A percentile compares a stretch with the other conserved stretches of the same genome.
These are phyloP conservation scores for Pungitius pungitius DNA, from an alignment of 2,113 vertebrate genomes.

Conservation along the genomic window DNA sequence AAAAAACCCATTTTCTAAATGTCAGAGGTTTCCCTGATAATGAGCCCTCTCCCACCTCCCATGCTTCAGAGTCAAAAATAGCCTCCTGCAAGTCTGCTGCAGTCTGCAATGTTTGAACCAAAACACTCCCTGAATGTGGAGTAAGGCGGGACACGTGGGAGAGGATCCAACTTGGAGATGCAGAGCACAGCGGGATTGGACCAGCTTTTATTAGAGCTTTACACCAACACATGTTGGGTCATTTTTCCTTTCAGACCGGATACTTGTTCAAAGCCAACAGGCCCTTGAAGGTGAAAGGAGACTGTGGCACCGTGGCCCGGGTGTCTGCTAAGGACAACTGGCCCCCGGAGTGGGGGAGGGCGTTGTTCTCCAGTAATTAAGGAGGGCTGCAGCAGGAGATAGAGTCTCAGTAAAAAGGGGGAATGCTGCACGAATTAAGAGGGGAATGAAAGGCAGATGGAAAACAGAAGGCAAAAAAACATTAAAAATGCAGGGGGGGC, in stretches of 20 bases:
- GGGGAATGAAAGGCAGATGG: constrained; percentile 14
- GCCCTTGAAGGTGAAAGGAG: constrained; percentile 50
- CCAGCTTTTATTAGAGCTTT: neutral
- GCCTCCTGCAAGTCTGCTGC: neutral
- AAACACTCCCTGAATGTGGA: constrained; percentile 11
- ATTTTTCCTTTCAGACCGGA: constrained; percentile 12
- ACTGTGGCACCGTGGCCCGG: neutral
- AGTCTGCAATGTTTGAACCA: constrained; percentile 9
- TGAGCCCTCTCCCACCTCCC: constrained; percentile 10
- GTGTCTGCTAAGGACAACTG: constrained; percentile 40
- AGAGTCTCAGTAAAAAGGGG: constrained; percentile 21
- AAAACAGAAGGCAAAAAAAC: constrained; percentile 20
- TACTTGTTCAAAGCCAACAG: constrained; percentile 27
- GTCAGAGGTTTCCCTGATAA: constrained; percentile 38
- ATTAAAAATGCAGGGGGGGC: constrained; percentile 23
- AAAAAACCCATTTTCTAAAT: constrained; percentile 25
- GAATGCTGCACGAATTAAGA: constrained; percentile 27
- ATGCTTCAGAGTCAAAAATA: constrained; percentile 14
- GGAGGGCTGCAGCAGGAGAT: constrained; percentile 13
- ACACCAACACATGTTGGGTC: constrained; percentile 16
- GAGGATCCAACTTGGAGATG: neutral
- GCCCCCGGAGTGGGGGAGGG: constrained; percentile 38
- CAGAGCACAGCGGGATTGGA: neutral
- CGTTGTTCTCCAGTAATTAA: constrained; percentile 50
- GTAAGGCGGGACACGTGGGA: constrained; percentile 19